phyloP scores from a whole-genome alignment of 2,888 invertebrate genomes.

The Sphinx pinastri region DNA sequence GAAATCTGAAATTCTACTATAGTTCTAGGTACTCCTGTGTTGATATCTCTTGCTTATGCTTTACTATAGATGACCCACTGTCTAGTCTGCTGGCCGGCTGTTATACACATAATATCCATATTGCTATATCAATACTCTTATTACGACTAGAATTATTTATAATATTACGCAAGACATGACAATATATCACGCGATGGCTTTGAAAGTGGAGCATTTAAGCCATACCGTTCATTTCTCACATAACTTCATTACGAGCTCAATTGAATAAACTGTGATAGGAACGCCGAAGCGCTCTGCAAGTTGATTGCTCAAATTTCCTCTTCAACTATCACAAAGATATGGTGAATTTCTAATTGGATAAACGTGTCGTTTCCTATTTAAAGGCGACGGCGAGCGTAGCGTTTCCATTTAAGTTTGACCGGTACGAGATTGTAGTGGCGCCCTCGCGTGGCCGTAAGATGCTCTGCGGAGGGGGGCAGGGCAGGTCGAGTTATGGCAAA shows the following conservation, averaged over 20 bases:
- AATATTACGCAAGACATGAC: constrained; percentile 35
- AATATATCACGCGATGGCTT: constrained; percentile 49
- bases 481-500: constrained; percentile 45
- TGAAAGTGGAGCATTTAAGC: constrained; percentile 56
- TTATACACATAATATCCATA: too few relatives aligned
- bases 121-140: too few relatives aligned
- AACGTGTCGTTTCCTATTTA: constrained; percentile 85
- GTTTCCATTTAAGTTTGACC: constrained; percentile 70
- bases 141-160: too few relatives aligned
- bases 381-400: constrained; percentile 77
- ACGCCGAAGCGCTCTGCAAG: constrained; percentile 79
- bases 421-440: constrained; percentile 48
- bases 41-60: too few relatives aligned
- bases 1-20: too few relatives aligned
- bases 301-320: constrained; percentile 84
- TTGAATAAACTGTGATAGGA: constrained; percentile 84
- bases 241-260: constrained; percentile 83
- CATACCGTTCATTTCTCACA: constrained; percentile 72
- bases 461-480: constrained; percentile 44
- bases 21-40: too few relatives aligned
- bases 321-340: constrained; percentile 84
- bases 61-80: too few relatives aligned
- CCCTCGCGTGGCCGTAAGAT: constrained; percentile 44
- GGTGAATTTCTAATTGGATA: constrained; percentile 85
- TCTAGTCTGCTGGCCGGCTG: too few relatives aligned